Evolutionary conservation across 2,797 vertebrate genomes (phyloP).

Genomic region (Sebastes wilsoni): DNA sequence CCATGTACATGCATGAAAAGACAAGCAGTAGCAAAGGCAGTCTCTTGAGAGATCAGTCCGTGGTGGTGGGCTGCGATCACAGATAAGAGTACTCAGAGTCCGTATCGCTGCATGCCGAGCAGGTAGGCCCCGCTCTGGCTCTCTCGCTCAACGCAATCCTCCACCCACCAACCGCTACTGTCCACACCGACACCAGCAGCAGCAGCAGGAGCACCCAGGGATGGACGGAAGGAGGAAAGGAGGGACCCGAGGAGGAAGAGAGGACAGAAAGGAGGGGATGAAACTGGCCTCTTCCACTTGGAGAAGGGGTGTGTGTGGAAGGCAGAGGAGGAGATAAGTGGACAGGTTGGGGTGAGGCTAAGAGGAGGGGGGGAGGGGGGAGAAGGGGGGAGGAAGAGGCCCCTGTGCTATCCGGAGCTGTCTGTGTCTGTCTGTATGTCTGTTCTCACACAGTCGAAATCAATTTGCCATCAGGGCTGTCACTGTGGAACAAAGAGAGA

Average conservation of each 20-base stretch:
- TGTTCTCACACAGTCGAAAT: constrained; percentile 99
- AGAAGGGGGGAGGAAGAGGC: constrained; percentile 72
- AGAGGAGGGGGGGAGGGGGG: constrained; percentile 66
- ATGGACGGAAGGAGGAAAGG: constrained; percentile 78
- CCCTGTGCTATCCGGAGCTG: constrained; percentile 89
- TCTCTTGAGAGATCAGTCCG: constrained; percentile 78
- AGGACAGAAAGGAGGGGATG: constrained; percentile 86
- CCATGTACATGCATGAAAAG: constrained; percentile 86
- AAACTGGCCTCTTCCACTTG: constrained; percentile 84
- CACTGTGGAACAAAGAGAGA: constrained; percentile 96
- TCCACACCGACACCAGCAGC: constrained; percentile 80
- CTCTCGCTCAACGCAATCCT: constrained; percentile 83
- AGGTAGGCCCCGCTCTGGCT: constrained; percentile 81
- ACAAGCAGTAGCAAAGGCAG: constrained; percentile 84
- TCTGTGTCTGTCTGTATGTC: constrained; percentile 88
- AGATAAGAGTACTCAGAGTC: constrained; percentile 80
- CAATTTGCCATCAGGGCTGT: constrained; percentile 98
- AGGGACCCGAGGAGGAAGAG: constrained; percentile 83
- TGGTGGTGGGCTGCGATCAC: constrained; percentile 73
- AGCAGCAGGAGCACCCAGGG: constrained; percentile 77
- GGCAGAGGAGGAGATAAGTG: constrained; percentile 69
- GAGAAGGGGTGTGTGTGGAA: constrained; percentile 83
- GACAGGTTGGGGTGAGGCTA: constrained; percentile 70
- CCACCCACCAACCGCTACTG: constrained; percentile 87
- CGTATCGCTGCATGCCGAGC: constrained; percentile 83